phyloP scores from a whole-genome alignment of 2,113 vertebrate species.

The Bubo bubo region DNA sequence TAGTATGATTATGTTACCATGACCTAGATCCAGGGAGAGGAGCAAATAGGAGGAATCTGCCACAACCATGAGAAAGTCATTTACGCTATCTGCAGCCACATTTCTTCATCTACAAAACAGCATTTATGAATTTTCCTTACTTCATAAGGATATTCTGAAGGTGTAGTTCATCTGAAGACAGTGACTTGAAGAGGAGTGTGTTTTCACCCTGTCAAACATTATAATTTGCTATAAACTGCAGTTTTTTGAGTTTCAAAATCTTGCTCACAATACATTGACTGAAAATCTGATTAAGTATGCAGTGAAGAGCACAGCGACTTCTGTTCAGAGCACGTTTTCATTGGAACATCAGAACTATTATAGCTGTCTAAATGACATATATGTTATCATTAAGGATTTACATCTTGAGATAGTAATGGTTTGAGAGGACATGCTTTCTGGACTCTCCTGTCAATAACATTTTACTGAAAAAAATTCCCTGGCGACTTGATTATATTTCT shows the following conservation, averaged over 20 bases:
- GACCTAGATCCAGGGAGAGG: background rate
- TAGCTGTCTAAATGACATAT: background rate
- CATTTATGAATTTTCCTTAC: background rate
- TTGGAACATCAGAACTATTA: background rate
- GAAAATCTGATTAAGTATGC: constrained; percentile 4
- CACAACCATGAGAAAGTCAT: background rate
- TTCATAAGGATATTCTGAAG: background rate
- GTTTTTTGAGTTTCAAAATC: background rate
- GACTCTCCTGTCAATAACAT: background rate
- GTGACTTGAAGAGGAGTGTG: constrained; percentile 19
- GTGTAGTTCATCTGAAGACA: constrained; percentile 9
- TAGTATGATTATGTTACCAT: background rate
- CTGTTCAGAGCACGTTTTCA: background rate
- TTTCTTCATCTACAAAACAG: background rate
- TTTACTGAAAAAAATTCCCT: background rate
- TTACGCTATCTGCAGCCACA: background rate
- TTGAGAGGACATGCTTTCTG: background rate
- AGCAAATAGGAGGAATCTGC: background rate
- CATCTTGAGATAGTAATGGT: background rate
- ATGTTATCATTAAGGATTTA: constrained; percentile 21
- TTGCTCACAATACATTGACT: background rate
- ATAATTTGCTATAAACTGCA: constrained; percentile 27
- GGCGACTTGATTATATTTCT: background rate
- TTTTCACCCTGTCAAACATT: constrained; percentile 13
- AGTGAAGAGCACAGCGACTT: background rate